A percentile compares a stretch with the other conserved stretches of the same genome.
phyloP scores from a whole-genome alignment of 1,140 invertebrate species.

The Drosophila leontia region DNA sequence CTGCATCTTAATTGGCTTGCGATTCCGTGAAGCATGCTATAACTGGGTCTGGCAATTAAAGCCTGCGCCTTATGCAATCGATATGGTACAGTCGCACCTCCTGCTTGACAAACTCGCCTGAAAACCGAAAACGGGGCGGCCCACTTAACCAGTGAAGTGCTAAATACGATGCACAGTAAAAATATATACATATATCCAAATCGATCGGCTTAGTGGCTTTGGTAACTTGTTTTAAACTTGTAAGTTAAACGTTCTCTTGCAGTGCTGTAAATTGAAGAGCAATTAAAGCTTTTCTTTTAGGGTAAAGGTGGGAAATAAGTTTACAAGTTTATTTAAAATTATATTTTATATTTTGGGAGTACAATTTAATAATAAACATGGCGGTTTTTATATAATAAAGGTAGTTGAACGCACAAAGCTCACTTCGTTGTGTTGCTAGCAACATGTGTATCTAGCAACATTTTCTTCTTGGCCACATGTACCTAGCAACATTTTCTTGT shows the following conservation, averaged over 20 bases:
- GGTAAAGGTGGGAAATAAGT: neutral
- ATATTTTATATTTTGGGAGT: neutral
- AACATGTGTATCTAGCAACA: neutral
- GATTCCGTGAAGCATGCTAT: constrained; percentile 55
- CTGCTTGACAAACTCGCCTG: constrained; percentile 39
- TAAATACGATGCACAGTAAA: constrained; percentile 19
- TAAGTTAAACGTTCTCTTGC: constrained; percentile 1
- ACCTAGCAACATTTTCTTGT: neutral
- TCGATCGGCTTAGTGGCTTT: neutral
- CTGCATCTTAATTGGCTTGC: constrained; percentile 53
- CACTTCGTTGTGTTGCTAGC: too few species aligned
- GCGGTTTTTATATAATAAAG: neutral
- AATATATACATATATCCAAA: neutral
- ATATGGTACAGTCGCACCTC: constrained; percentile 49
- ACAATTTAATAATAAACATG: too few species aligned
- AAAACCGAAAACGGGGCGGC: constrained; percentile 14
- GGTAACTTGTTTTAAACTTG: neutral
- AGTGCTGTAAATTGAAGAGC: neutral
- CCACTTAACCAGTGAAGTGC: constrained; percentile 46
- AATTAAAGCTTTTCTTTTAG: neutral
- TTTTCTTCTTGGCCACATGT: neutral
- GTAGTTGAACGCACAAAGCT: neutral
- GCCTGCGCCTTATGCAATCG: constrained; percentile 49
- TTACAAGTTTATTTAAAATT: neutral
- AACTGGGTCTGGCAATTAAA: constrained; percentile 52